Evolutionary conservation across 2,888 invertebrate genomes (phyloP).

Genomic region (Brachynemurus nebulosus): DNA sequence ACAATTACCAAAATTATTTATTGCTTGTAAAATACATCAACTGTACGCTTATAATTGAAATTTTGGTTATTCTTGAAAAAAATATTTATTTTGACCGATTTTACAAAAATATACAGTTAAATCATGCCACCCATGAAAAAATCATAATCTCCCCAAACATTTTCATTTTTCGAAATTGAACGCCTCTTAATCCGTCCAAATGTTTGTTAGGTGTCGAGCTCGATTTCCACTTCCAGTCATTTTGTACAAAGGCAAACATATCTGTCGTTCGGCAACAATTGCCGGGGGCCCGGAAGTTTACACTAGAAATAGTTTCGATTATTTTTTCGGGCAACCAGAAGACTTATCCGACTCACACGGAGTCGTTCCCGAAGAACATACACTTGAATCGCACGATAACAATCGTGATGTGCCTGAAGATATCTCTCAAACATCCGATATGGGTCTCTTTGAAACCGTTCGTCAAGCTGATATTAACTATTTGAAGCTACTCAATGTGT

Average conservation of each 20-base stretch:
- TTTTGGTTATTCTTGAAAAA: no score
- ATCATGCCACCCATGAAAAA: background rate
- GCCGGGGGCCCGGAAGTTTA: conserved; percentile 62
- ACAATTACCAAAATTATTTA: no score
- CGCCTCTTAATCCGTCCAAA: no score
- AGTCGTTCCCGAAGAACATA: conserved; percentile 21
- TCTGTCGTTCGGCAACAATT: conserved; percentile 61
- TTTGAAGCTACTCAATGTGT: conserved; percentile 52
- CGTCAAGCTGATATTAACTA: conserved; percentile 54
- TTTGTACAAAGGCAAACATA: conserved; percentile 54
- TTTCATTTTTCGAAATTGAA: no score
- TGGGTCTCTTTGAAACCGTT: conserved; percentile 47
- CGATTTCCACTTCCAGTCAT: conserved; percentile 68
- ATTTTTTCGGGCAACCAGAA: conserved; percentile 8
- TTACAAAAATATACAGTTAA: background rate
- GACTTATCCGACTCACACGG: conserved; percentile 15
- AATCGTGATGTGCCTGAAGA: conserved; percentile 14
- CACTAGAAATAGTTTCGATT: conserved; percentile 40
- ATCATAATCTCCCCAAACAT: background rate
- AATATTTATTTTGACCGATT: no score
- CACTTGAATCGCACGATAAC: conserved; percentile 11
- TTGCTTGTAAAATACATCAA: no score
- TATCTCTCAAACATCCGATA: conserved; percentile 26
- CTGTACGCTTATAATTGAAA: no score
- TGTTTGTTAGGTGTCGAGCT: conserved; percentile 48